Evolutionary conservation across 30 jellyfish, hydroid and myxozoan genomes (phyloP).

Genomic region (Rhopilema esculentum): DNA sequence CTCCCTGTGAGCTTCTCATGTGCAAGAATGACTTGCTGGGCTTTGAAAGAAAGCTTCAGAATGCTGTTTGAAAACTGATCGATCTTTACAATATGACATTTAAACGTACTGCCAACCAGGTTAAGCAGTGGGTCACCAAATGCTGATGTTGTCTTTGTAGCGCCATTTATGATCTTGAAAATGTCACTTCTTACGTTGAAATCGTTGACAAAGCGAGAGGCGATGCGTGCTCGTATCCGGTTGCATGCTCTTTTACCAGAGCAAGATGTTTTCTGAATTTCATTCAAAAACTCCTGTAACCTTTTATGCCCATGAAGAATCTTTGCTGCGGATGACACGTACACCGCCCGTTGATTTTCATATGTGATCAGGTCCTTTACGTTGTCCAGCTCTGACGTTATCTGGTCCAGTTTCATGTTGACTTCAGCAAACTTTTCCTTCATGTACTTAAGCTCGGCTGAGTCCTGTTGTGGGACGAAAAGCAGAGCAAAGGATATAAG

Average conservation of each 20-base stretch:
- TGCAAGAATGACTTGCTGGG: conserved; percentile 53
- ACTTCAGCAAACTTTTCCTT: conserved; percentile 55
- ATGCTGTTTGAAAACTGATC: conserved; percentile 42
- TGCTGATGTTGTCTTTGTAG: conserved; percentile 19
- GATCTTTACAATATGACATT: conserved; percentile 47
- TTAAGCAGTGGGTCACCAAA: conserved; percentile 52
- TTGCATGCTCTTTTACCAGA: conserved; percentile 7
- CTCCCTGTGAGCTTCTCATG: conserved; percentile 55
- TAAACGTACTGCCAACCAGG: conserved; percentile 12
- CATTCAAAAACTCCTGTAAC: conserved; percentile 22
- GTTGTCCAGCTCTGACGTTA: conserved; percentile 42
- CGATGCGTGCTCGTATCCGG: conserved; percentile 38
- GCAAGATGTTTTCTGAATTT: conserved; percentile 28
- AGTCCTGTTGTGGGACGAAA: conserved; percentile 28
- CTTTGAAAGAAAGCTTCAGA: conserved; percentile 22
- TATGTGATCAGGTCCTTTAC: conserved; percentile 22
- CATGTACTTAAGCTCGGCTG: conserved; percentile 45
- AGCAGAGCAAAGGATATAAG: conserved; percentile 32
- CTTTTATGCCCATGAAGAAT: conserved; percentile 38
- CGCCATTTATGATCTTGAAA: conserved; percentile 37
- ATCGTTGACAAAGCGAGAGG: conserved; percentile 31
- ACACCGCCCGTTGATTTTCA: conserved; percentile 48
- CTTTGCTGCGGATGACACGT: conserved; percentile 17
- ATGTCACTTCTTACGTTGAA: conserved; percentile 31
- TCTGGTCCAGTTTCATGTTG: conserved; percentile 54